Evolutionary conservation across 92 coral and sea anemone species (phyloP).

Genomic region (Ricordea florida): DNA sequence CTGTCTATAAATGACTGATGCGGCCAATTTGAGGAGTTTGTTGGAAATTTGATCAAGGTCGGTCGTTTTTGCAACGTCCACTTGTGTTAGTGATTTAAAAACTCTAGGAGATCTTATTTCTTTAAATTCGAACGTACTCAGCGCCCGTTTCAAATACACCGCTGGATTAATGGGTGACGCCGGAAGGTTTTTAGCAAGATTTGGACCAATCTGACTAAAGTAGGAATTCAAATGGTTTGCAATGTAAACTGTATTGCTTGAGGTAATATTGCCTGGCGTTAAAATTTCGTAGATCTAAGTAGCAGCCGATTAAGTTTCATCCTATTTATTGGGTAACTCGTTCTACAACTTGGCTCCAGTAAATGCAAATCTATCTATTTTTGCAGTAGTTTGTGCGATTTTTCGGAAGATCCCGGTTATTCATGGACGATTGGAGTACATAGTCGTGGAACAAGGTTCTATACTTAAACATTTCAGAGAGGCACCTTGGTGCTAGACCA

Average conservation of each 20-base stretch:
- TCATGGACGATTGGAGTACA: too few relatives aligned
- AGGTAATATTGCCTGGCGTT: neutral
- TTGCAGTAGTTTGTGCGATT: too few relatives aligned
- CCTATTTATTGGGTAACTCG: too few relatives aligned
- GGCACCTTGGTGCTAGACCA: too few relatives aligned
- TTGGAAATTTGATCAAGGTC: constrained; percentile 4
- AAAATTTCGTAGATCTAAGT: neutral
- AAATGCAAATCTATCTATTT: too few relatives aligned
- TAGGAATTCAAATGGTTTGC: neutral
- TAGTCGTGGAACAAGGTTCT: too few relatives aligned
- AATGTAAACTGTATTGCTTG: neutral
- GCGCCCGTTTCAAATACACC: neutral
- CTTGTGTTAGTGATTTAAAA: neutral
- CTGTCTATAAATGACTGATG: neutral
- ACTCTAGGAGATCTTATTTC: neutral
- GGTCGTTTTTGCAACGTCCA: constrained; percentile 1
- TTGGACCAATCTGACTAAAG: neutral
- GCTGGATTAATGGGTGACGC: neutral
- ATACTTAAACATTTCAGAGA: too few relatives aligned
- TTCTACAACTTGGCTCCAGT: too few relatives aligned
- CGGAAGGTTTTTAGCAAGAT: neutral
- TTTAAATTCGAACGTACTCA: neutral
- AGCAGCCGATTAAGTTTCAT: neutral
- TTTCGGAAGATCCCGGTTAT: too few relatives aligned
- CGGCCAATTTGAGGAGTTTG: neutral